Evolutionary conservation across 2,888 invertebrate species (phyloP).

Genomic region (Ceriagrion tenellum): DNA sequence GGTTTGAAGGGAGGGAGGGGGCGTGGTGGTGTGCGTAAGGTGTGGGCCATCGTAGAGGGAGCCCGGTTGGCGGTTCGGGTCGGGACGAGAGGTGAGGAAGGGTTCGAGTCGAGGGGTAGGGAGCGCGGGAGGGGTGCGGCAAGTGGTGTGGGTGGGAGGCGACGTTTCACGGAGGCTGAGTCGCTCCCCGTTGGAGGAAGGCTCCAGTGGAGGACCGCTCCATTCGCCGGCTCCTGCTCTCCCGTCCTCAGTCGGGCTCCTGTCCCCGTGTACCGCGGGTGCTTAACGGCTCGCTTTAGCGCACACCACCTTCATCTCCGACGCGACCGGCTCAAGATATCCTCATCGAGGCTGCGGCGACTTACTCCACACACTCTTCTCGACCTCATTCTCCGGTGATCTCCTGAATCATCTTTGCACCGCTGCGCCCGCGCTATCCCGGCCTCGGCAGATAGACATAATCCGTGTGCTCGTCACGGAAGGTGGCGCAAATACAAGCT

Average conservation of each 20-base stretch:
- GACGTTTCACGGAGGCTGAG: background rate
- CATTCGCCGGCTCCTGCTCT: constrained; percentile 21
- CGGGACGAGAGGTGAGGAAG: constrained; percentile 25
- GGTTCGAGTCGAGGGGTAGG: background rate
- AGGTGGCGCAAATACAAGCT: no score
- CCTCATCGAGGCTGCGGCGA: no score
- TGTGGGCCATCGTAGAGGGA: no score
- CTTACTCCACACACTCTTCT: no score
- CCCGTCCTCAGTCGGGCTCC: constrained; percentile 10
- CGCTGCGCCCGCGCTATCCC: no score
- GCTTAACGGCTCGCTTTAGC: no score
- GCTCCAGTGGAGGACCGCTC: constrained; percentile 43
- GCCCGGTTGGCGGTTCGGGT: background rate
- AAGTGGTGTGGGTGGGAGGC: background rate
- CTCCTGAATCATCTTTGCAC: no score
- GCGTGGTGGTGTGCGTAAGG: background rate
- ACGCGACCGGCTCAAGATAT: no score
- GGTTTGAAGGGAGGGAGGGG: background rate
- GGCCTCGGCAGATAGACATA: no score
- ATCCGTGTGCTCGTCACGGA: no score
- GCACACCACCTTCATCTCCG: background rate
- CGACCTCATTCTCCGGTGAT: no score
- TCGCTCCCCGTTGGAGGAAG: constrained; percentile 17
- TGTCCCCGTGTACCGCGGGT: background rate
- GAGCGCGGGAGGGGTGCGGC: background rate